These are phyloP conservation scores for Dendrocincla tyrannina DNA, from an alignment of 2,797 vertebrate species.

Conservation along the genomic window DNA sequence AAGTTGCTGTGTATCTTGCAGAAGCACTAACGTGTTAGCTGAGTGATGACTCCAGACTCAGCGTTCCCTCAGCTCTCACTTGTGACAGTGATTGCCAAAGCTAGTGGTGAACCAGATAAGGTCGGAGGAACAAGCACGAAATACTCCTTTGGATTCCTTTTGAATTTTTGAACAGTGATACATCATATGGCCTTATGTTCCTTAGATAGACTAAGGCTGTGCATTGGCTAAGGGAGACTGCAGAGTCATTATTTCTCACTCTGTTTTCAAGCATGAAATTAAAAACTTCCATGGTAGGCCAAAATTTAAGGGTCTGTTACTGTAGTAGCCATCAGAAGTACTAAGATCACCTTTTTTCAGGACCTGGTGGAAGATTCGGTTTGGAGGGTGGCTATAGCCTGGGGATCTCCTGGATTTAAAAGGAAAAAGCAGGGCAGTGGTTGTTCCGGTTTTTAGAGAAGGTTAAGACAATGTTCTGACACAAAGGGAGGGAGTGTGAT, in stretches of 20 bases:
- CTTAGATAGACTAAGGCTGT: neutral
- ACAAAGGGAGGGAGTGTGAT: neutral
- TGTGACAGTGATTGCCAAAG: conserved; percentile 44
- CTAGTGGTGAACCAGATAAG: conserved; percentile 34
- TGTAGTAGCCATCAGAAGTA: neutral
- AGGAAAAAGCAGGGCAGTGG: neutral
- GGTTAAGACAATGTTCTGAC: neutral
- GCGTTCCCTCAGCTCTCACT: conserved; percentile 63
- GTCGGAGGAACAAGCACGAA: neutral
- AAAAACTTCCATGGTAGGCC: neutral
- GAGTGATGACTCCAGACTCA: conserved; percentile 62
- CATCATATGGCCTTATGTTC: neutral
- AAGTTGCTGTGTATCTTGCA: neutral
- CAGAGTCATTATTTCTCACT: conserved; percentile 47
- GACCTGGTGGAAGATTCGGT: neutral
- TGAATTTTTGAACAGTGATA: conserved; percentile 53
- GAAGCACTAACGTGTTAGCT: conserved; percentile 34
- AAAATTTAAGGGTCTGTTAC: neutral
- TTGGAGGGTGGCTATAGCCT: neutral
- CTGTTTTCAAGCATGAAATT: neutral
- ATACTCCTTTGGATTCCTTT: conserved; percentile 42
- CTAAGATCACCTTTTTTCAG: neutral
- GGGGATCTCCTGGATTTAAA: neutral
- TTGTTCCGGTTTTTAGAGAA: neutral
- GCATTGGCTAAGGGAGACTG: neutral